Conservation (phyloP, 2,888 invertebrate genomes). For the Nymphalis c-album region DNA sequence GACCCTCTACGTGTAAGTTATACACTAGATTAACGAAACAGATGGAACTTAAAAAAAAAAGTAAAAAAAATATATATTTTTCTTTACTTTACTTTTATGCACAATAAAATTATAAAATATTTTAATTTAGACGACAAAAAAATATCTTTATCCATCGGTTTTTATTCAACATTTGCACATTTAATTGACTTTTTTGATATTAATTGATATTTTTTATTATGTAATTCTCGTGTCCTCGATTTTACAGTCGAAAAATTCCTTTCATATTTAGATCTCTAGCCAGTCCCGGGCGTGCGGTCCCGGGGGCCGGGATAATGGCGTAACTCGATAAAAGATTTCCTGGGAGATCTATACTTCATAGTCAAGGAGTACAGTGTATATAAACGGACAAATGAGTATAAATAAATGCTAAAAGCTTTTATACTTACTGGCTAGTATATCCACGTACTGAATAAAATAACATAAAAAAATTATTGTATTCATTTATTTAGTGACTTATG, state of each 20-base stretch:
- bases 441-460: background rate
- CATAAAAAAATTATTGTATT: background rate
- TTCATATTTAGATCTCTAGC: conserved; percentile 28
- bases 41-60: too few species aligned
- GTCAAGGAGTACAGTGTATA: conserved; percentile 33
- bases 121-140: too few species aligned
- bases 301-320: conserved; percentile 55
- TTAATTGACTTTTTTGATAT: too few species aligned
- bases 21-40: too few species aligned
- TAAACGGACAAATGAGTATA: background rate
- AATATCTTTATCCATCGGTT: too few species aligned
- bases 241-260: conserved; percentile 16
- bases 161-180: too few species aligned
- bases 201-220: background rate
- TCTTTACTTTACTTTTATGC: too few species aligned
- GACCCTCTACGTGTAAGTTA: too few species aligned
- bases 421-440: background rate
- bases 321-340: conserved; percentile 79
- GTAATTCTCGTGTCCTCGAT: background rate
- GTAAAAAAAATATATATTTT: too few species aligned
- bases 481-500: too few species aligned
- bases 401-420: background rate
- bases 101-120: too few species aligned
- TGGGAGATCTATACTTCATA: conserved; percentile 56
- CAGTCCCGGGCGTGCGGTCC: conserved; percentile 24